Conservation (phyloP, 2,113 vertebrate genomes). For the Ceyx melanurus region DNA sequence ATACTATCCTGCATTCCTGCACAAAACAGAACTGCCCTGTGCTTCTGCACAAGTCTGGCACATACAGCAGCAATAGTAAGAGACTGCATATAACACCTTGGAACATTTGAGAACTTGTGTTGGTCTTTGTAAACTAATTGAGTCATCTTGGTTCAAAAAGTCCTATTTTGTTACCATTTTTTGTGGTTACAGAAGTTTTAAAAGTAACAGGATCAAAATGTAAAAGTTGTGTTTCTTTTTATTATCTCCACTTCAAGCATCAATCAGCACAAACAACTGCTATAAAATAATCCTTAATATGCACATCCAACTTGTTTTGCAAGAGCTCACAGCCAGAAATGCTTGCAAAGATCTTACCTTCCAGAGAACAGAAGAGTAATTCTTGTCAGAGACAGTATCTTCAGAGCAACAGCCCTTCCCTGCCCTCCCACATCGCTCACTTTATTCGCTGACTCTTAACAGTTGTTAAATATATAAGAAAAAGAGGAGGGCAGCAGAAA, state of each 20-base stretch:
- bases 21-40: background rate
- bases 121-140: background rate
- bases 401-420: background rate
- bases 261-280: background rate
- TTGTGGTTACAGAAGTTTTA: background rate
- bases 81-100: background rate
- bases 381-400: background rate
- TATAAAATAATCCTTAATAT: background rate
- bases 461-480: background rate
- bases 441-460: background rate
- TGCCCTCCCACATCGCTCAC: background rate
- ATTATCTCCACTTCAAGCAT: background rate
- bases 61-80: background rate
- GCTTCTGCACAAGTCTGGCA: background rate
- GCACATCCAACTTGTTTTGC: background rate
- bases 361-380: background rate
- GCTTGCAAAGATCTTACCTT: slow-evolving; percentile 29
- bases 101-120: background rate
- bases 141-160: background rate
- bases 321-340: background rate
- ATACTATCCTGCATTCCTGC: background rate
- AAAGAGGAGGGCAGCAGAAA: background rate
- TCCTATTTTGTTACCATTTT: background rate
- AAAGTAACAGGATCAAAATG: background rate
- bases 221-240: background rate